phyloP scores from a whole-genome alignment of 92 coral and sea anemone genomes.

The Metridium senile region DNA sequence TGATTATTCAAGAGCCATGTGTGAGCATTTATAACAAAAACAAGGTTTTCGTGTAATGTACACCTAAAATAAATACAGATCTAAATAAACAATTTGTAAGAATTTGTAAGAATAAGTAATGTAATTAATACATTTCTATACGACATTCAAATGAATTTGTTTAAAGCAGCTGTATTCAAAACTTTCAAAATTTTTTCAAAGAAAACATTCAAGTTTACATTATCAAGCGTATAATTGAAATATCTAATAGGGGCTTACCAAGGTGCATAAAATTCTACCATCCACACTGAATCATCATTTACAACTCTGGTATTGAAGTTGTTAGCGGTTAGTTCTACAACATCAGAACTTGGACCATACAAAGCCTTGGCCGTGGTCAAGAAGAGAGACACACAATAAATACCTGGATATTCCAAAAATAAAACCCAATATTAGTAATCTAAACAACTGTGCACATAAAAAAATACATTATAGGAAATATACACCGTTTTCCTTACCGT shows the following conservation, averaged over 20 bases:
- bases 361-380: slow-evolving; percentile 67
- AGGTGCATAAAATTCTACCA: slow-evolving; percentile 97
- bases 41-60: too few species aligned
- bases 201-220: too few species aligned
- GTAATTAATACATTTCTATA: too few species aligned
- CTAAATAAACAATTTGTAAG: too few species aligned
- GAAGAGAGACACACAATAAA: slow-evolving; percentile 50
- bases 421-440: slow-evolving; percentile 2
- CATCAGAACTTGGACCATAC: slow-evolving; percentile 86
- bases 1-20: too few species aligned
- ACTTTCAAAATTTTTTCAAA: too few species aligned
- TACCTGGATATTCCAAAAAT: slow-evolving; percentile 63
- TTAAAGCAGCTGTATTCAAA: too few species aligned
- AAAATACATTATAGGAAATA: slow-evolving; percentile 3
- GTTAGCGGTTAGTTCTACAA: slow-evolving; percentile 87
- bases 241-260: slow-evolving; percentile 90
- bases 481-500: slow-evolving; percentile 31
- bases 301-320: slow-evolving; percentile 83
- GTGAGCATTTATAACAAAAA: too few species aligned
- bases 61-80: too few species aligned
- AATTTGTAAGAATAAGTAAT: too few species aligned
- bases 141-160: too few species aligned
- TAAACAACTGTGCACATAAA: not conserved
- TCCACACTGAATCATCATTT: slow-evolving; percentile 90
- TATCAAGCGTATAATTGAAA: too few species aligned